Percentiles rank a stretch among this genome's conserved stretches.
phyloP scores from a whole-genome alignment of 2,797 vertebrate genomes.

The Paramormyrops hopkinsi region DNA sequence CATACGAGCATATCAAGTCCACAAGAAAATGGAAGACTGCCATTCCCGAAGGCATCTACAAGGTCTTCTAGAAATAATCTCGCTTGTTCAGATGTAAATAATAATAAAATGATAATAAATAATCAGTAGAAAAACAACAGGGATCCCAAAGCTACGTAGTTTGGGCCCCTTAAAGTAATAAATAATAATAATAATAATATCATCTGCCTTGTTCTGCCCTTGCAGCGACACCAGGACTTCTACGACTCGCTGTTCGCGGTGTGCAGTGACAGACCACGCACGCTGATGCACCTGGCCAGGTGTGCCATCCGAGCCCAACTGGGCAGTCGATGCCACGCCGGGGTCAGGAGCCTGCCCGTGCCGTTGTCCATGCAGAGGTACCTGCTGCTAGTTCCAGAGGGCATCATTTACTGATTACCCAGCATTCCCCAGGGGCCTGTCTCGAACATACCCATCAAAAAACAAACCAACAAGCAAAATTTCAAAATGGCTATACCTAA shows the following conservation, averaged over 20 bases:
- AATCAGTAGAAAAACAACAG: not conserved
- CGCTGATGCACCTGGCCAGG: conserved; percentile 81
- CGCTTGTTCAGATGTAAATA: not conserved
- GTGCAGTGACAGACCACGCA: conserved; percentile 77
- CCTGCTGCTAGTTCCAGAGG: conserved; percentile 73
- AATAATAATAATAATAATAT: not conserved
- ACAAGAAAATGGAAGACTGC: conserved; percentile 78
- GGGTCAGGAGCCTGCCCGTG: conserved; percentile 60
- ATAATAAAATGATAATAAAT: not conserved
- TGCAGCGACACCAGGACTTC: conserved; percentile 73
- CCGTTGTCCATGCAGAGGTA: conserved; percentile 67
- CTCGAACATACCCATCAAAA: not conserved
- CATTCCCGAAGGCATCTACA: conserved; percentile 75
- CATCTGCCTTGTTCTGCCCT: conserved; percentile 16
- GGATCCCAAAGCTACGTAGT: not conserved
- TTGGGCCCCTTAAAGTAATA: not conserved
- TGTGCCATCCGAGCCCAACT: conserved; percentile 67
- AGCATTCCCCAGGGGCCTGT: not conserved
- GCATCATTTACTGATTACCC: conserved; percentile 54
- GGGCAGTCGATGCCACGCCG: conserved; percentile 54
- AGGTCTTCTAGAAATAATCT: conserved; percentile 55
- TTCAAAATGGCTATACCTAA: not conserved
- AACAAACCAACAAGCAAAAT: not conserved
- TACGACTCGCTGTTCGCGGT: conserved; percentile 82
- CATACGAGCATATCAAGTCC: conserved; percentile 73